Evolutionary conservation across 2,888 invertebrate genomes (phyloP), one percentile per base, ranked within the genome.

Genomic region (Hermaeophaga mercurialis): DNA sequence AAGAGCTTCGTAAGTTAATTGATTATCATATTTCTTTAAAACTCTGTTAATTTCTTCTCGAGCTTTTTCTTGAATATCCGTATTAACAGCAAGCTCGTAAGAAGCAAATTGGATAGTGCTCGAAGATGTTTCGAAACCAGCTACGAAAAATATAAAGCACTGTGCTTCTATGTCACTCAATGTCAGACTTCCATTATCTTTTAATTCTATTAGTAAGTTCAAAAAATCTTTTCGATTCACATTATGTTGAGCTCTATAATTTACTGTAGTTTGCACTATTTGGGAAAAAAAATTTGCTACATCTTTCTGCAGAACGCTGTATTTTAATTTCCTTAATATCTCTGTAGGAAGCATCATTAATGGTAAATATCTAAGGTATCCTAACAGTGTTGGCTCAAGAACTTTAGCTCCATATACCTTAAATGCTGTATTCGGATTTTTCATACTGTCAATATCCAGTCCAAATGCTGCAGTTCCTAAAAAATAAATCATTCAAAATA

Each of bases 111-210:
- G 6, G 6, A 38, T 38, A 1, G 38, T 38, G 3, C 15, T 11
- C 3, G 38, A 6, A 7, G 38, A 38, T n/a, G 38, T 38, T 18
- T 38, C 38, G 12, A 38, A 38, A 2, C 38, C 38, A 2, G 38
- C 38, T 8, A 38, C 12, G 12, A 38, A 38, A 18, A 38, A 38
- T 18, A 38, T 38, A n/a, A 38, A 38, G 6, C 38, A 38, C 6
- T 38, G 38, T n/a, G 38, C 38, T 2, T 5, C 38, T n/a, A 38
- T 11, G 9, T 38, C 38, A 17, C 17, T 17, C 38, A 38, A 4
- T n/a, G 38, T 18, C 6, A 38, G 9, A 15, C 15, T 14, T 9
- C 18, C 38, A 2, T 28, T 28, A n/a, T 38, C 17, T n/a, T 38
- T 38, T 18, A 38, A 11, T n/a, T 17, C n/a, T 18, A 38, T n/a